phyloP scores from a whole-genome alignment of 1,140 invertebrate species.

The Drosophila truncata region DNA sequence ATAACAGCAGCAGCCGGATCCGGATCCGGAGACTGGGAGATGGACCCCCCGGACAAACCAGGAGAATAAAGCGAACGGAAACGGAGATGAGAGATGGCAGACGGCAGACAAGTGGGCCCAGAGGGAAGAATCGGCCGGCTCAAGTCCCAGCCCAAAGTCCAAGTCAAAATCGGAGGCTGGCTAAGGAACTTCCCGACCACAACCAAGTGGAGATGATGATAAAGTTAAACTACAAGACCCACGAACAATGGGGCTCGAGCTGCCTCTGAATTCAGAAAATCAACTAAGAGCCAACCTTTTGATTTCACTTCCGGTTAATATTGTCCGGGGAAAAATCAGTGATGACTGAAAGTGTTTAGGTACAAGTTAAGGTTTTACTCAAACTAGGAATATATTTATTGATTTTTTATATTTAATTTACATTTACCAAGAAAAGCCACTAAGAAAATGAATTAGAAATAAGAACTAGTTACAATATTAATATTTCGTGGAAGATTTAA shows the following conservation, averaged over 20 bases:
- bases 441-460: too few species aligned
- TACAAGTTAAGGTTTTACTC: not conserved
- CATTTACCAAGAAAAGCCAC: too few species aligned
- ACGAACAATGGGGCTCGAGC: constrained; percentile 64
- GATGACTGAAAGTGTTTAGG: not conserved
- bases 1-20: constrained; percentile 45
- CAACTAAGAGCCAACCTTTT: constrained; percentile 82
- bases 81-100: constrained; percentile 45
- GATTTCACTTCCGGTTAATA: constrained; percentile 84
- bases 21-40: constrained; percentile 18
- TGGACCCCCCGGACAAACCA: constrained; percentile 36
- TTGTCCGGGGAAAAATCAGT: constrained; percentile 38
- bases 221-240: constrained; percentile 75
- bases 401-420: too few species aligned
- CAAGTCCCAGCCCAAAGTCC: constrained; percentile 17
- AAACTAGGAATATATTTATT: not conserved
- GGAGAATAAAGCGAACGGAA: constrained; percentile 73
- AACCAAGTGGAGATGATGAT: constrained; percentile 78
- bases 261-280: constrained; percentile 72
- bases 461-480: too few species aligned
- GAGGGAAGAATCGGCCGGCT: constrained; percentile 8
- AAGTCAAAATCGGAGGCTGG: constrained; percentile 26
- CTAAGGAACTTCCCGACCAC: constrained; percentile 56
- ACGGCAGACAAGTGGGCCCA: constrained; percentile 35
- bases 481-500: not conserved